Evolutionary conservation across 2,888 invertebrate species (phyloP).

Genomic region (Lepidocyrtinus sp.): DNA sequence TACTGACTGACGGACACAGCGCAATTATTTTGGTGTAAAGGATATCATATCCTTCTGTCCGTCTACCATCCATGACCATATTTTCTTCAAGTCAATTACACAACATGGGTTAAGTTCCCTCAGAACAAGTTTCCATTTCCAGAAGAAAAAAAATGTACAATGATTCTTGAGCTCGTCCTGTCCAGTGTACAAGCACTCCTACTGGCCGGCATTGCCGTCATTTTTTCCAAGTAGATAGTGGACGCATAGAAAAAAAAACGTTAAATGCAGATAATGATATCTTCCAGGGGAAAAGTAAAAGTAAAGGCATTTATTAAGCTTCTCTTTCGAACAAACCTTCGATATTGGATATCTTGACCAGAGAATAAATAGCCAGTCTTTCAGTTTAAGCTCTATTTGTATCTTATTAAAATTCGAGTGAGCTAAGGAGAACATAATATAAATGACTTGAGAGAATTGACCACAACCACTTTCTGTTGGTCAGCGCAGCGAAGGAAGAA

Average conservation of each 20-base stretch:
- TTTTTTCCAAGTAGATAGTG: slow-evolving; percentile 14
- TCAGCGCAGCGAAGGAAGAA: not conserved
- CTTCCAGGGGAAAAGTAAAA: slow-evolving; percentile 2
- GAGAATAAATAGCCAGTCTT: not conserved
- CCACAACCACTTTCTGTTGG: no score
- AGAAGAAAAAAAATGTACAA: not conserved
- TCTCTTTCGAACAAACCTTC: no score
- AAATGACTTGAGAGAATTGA: not conserved
- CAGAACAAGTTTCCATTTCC: slow-evolving; percentile 5
- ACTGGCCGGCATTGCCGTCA: no score
- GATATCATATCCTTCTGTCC: not conserved
- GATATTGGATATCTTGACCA: slow-evolving; percentile 18
- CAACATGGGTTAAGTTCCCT: slow-evolving; percentile 1
- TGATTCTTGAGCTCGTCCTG: no score
- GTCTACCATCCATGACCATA: no score
- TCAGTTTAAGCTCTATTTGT: slow-evolving; percentile 1
- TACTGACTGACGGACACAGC: no score
- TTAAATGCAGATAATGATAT: slow-evolving; percentile 56
- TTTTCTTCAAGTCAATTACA: slow-evolving; percentile 7
- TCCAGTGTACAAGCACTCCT: not conserved
- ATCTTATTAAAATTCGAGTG: slow-evolving; percentile 18
- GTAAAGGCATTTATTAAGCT: not conserved
- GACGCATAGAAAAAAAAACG: slow-evolving; percentile 7
- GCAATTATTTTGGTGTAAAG: slow-evolving; percentile 11
- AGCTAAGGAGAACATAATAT: not conserved